Base-by-base conservation (phyloP, 2,113 vertebrate species). In the Caloenas nicobarica region DNA sequence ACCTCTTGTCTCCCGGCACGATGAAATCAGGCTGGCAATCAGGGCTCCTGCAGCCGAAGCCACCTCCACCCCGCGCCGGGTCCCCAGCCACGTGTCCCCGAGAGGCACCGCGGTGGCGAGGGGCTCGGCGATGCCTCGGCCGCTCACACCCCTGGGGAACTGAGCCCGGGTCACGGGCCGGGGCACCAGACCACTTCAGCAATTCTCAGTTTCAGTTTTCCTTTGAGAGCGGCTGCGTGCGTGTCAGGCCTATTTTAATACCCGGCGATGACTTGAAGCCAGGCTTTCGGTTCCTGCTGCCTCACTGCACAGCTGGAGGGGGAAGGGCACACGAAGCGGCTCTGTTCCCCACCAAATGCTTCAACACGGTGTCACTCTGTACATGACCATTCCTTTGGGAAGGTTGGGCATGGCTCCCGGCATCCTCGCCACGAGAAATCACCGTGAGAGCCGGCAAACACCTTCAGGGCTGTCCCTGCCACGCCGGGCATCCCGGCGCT, bases 121-220 rank as follows among this genome's bases (percentile, higher is more conserved):
- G 88, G 53, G 73, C 88, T 91, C 28, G 2, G 53, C 8, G 34
- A n/a, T 88, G 77, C 89, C 94, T 83, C 16, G 11, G 53, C 68
- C 44, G 33, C 86, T 61, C 14, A 0, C 33, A 17, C 85, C 89
- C 87, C 88, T 86, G 85, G 91, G 97, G 97, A 97, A 97, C 97
- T 95, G 92, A 98, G 93, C 91, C 96, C 36, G 5, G 91, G 85
- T 97, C 96, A 93, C 2, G 64, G 62, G 5, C 14, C 6, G 81
- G 95, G 88, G 95, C 92, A 91, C 82, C 89, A 79, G 83, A 95
- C 95, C 92, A 54, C 89, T 96, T 96, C 88, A 92, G 91, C 95
- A 95, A 93, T 96, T 96, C 93, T 93, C 77, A 70, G 96, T 98
- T 98, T 98, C 96, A n/a, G 97, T 98, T 98, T 98, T 98, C 95